Evolutionary conservation across 2,113 vertebrate genomes (phyloP).

Genomic region (Riparia riparia): DNA sequence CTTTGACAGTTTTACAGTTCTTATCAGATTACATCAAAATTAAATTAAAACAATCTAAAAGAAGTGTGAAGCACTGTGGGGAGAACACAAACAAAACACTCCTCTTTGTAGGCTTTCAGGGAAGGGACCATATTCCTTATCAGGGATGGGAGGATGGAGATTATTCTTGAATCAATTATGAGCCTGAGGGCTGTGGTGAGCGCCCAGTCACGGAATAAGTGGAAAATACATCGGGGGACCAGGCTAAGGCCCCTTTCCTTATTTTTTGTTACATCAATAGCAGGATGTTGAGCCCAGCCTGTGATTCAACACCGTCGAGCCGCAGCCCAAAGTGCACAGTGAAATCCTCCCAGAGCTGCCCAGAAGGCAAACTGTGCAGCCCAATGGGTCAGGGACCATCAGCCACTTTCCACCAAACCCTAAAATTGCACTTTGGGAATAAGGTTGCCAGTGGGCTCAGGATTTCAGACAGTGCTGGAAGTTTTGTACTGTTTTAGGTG

Average conservation of each 20-base stretch:
- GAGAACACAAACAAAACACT: conserved; percentile 21
- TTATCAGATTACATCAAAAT: conserved; percentile 51
- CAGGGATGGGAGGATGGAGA: neutral
- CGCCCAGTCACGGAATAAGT: rapidly evolving
- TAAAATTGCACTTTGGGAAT: neutral
- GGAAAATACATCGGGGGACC: rapidly evolving
- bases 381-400: rapidly evolving
- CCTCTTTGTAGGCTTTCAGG: conserved; percentile 25
- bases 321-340: rapidly evolving
- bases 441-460: neutral
- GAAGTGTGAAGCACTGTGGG: conserved; percentile 16
- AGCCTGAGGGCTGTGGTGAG: neutral
- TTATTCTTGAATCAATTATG: neutral
- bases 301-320: rapidly evolving
- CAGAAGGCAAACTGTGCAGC: neutral
- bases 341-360: neutral
- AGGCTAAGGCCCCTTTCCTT: neutral
- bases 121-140: neutral
- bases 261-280: neutral
- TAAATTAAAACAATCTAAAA: conserved; percentile 54
- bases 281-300: neutral
- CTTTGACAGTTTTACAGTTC: conserved; percentile 32
- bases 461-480: neutral
- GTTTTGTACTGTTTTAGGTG: neutral
- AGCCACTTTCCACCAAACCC: neutral